A percentile compares a stretch with the other conserved stretches of the same genome.
Conservation (phyloP, 2,113 vertebrate species). For the Emydura subglobosa region DNA sequence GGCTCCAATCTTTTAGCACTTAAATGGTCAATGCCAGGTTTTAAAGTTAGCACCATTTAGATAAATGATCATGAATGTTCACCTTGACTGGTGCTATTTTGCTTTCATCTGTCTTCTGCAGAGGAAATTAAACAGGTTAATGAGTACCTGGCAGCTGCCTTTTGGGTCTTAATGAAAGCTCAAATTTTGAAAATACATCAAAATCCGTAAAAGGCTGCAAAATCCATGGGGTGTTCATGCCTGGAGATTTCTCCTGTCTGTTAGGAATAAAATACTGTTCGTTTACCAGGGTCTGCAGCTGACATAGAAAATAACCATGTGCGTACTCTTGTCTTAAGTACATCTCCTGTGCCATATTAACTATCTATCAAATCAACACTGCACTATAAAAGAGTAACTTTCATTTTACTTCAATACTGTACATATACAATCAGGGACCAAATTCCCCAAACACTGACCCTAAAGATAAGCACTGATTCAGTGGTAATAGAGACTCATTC, state of each 20-base stretch:
- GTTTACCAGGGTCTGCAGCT: not conserved
- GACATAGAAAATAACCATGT: not conserved
- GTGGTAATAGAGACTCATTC: not conserved
- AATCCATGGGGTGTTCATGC: not conserved
- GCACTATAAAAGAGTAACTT: not conserved
- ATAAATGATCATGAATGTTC: conserved; percentile 22
- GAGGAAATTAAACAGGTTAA: conserved; percentile 37
- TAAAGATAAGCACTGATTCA: not conserved
- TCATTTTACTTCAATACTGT: not conserved
- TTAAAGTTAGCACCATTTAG: conserved; percentile 36
- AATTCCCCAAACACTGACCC: not conserved
- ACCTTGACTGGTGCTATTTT: not conserved
- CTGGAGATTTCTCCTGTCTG: not conserved
- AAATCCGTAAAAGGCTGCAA: not conserved
- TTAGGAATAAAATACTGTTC: not conserved
- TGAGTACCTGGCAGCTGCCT: not conserved
- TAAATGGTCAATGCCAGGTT: not conserved
- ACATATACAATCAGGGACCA: not conserved
- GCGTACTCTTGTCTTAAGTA: not conserved
- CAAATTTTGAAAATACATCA: rapidly evolving
- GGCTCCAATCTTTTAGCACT: not conserved
- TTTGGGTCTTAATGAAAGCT: conserved; percentile 21
- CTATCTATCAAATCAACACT: not conserved
- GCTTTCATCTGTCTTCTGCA: not conserved
- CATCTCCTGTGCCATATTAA: rapidly evolving